Percentiles rank a stretch among this genome's conserved stretches.
These are phyloP conservation scores for Petrolisthes cinctipes DNA, from an alignment of 2,888 invertebrate genomes.

Conservation along the genomic window DNA sequence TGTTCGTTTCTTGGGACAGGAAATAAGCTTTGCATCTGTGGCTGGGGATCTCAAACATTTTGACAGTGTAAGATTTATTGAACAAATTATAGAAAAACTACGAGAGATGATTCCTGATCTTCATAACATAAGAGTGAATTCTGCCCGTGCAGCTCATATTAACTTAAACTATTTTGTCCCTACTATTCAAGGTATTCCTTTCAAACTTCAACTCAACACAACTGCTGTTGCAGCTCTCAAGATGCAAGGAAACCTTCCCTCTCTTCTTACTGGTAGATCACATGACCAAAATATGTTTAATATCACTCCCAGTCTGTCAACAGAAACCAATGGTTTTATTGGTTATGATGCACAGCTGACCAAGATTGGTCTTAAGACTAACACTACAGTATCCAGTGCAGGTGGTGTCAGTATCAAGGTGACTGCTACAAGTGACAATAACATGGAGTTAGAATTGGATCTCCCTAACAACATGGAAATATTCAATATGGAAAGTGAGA, in stretches of 20 bases:
- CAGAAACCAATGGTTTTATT: conserved; percentile 34
- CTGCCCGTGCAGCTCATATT: conserved; percentile 34
- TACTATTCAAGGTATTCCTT: conserved; percentile 57
- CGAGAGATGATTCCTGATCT: conserved; percentile 1
- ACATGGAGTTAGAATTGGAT: conserved; percentile 24
- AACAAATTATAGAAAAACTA: background rate
- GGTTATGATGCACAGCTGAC: conserved; percentile 30
- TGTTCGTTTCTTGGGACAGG: conserved; percentile 58
- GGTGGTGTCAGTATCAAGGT: conserved; percentile 23
- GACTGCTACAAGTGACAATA: background rate
- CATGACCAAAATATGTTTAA: background rate
- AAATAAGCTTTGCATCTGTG: conserved; percentile 45
- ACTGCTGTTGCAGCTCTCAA: conserved; percentile 48
- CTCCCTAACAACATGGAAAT: conserved; percentile 51
- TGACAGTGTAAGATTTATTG: conserved; percentile 7
- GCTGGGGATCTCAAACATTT: conserved; percentile 29
- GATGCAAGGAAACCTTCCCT: conserved; percentile 33
- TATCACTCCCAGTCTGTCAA: conserved; percentile 33
- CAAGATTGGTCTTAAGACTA: conserved; percentile 35
- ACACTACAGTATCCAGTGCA: conserved; percentile 23
- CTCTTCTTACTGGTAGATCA: conserved; percentile 7
- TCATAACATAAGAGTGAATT: conserved; percentile 20
- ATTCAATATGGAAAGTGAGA: conserved; percentile 38
- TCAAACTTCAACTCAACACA: conserved; percentile 34
- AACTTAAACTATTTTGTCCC: conserved; percentile 41